Base-by-base conservation (phyloP, 35 echinoderm and acorn worm genomes). In the Hemicentrotus pulcherrimus region DNA sequence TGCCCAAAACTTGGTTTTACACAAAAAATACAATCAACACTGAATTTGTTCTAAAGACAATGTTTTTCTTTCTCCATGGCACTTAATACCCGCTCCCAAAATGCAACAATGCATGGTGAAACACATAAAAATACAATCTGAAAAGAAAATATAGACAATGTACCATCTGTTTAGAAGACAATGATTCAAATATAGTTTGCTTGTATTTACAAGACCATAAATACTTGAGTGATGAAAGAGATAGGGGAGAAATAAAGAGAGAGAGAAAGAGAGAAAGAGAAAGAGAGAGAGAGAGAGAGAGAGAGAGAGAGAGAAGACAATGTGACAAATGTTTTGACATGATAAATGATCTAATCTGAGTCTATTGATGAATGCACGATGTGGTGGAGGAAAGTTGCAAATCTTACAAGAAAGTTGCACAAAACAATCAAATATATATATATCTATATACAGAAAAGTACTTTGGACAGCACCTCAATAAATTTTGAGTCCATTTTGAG, bases 131-230 rank as follows among this genome's bases (percentile, higher is more conserved):
- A 90, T 45, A 90, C 46, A 33, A 33, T 90, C 88, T 45, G 46
- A 33, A 90, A 90, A 90, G 88, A 90, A 90, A 90, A 90, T 78
- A 90, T 90, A 90, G 88, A 90, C 88, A 90, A 45, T 90, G 88
- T 90, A 45, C 31, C 13, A 90, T 90, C 46, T 47, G 32, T 90
- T 33, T 45, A 90, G 88, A 90, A 90, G 88, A 90, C 88, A 90
- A 33, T 46, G 88, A 90, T 90, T 78, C 32, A 90, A 90, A 90
- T 90, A 90, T 90, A 90, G 32, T 90, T 46, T 90, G 88, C 12
- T 90, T 90, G 31, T 90, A 90, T 90, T 45, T 90, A 90, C 88
- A 90, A 10, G 5, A n/a, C 19, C 46, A 90, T 46, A 90, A 90
- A 90, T 90, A 90, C 31, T 45, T 90, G 13, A 88, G 33, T 90